A percentile compares a stretch with the other conserved stretches of the same genome.
These are phyloP conservation scores for Enteromius anoplus DNA, from an alignment of 2,797 vertebrate species.

Conservation along the genomic window DNA sequence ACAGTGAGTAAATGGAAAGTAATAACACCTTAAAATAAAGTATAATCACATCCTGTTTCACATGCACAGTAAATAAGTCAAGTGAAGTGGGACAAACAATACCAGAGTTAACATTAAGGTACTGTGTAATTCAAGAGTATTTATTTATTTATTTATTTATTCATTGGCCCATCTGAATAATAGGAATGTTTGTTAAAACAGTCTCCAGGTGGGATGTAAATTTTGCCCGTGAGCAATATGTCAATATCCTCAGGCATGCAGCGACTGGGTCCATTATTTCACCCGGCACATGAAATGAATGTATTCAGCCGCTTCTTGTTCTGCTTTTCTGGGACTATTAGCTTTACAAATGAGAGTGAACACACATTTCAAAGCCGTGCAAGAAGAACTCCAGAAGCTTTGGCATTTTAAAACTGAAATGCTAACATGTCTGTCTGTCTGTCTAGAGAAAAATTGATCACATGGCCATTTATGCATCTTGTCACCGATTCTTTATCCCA, in stretches of 20 bases:
- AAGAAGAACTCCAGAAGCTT: neutral
- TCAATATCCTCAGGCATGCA: constrained; percentile 27
- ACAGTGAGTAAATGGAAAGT: too few relatives aligned
- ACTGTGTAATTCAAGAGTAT: neutral
- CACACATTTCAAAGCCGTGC: neutral
- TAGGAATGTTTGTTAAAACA: constrained; percentile 4
- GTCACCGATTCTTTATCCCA: constrained; percentile 1
- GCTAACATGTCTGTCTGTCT: neutral
- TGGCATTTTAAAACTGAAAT: constrained; percentile 5
- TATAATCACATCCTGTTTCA: neutral
- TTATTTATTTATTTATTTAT: neutral
- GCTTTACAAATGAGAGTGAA: neutral
- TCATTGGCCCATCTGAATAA: neutral
- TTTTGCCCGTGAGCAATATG: constrained; percentile 11
- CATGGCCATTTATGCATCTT: constrained; percentile 8
- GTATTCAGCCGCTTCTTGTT: neutral
- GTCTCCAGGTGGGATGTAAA: neutral
- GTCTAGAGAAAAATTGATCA: neutral
- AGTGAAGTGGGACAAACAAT: neutral
- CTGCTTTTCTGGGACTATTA: constrained; percentile 6
- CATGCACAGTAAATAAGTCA: neutral
- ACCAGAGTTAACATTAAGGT: neutral
- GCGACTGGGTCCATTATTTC: neutral
- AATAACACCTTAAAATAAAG: too few relatives aligned
- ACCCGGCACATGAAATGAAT: neutral